A percentile compares a stretch with the other conserved stretches of the same genome.
phyloP scores from a whole-genome alignment of 2,113 vertebrate genomes.

The Eretmochelys imbricata region DNA sequence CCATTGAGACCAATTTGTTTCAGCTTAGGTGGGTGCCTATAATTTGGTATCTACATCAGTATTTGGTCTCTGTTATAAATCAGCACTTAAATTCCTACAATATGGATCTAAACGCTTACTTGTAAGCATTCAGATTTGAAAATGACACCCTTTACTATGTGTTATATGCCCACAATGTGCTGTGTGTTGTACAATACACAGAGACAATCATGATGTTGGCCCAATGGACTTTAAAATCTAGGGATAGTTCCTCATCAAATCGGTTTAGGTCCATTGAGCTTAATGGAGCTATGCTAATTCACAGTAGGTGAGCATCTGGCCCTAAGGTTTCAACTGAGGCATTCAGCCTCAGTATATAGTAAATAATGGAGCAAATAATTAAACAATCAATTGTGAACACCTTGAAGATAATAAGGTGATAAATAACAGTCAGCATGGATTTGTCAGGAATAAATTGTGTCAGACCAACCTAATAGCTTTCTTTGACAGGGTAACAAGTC shows the following conservation, averaged over 20 bases:
- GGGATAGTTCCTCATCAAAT: background rate
- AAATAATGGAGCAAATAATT: no score
- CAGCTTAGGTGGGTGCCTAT: background rate
- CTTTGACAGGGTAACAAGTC: no score
- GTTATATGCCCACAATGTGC: rapidly evolving
- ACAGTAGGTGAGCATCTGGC: rapidly evolving
- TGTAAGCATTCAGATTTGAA: rapidly evolving
- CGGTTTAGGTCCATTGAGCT: background rate
- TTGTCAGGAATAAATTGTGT: no score
- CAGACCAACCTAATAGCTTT: no score
- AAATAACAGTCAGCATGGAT: no score
- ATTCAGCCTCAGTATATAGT: background rate
- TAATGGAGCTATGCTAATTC: background rate
- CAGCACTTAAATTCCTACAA: background rate
- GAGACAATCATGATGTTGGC: background rate
- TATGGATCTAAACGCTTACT: background rate
- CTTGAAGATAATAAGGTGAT: no score
- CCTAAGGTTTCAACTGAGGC: background rate
- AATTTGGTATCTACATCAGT: background rate
- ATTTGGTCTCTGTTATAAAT: background rate
- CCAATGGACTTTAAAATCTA: background rate
- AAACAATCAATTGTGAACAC: no score
- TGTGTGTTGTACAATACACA: background rate
- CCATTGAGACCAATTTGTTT: background rate
- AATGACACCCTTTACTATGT: rapidly evolving